Evolutionary conservation across 2,113 vertebrate species (phyloP).

Genomic region (Porphyrio hochstetteri): DNA sequence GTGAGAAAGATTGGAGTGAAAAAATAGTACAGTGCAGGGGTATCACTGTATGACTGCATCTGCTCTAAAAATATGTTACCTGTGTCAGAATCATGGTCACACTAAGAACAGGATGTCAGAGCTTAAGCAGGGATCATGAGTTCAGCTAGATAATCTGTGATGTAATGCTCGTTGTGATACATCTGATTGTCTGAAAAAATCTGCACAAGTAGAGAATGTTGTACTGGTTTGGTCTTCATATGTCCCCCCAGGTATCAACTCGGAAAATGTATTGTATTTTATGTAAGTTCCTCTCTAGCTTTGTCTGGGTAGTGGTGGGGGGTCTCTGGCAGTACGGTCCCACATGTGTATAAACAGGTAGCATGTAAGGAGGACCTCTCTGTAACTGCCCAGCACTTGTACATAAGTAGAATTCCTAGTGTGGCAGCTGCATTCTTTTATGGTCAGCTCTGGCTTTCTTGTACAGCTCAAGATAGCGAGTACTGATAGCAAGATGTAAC

Average conservation of each 20-base stretch:
- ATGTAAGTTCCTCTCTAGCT: not conserved
- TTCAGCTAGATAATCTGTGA: not conserved
- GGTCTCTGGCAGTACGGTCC: not conserved
- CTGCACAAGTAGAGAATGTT: not conserved
- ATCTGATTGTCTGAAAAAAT: not conserved
- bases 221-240: not conserved
- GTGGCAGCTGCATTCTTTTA: not conserved
- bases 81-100: not conserved
- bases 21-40: not conserved
- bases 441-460: not conserved
- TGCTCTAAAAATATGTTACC: not conserved
- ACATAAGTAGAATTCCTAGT: not conserved
- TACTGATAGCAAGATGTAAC: not conserved
- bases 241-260: not conserved
- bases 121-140: not conserved
- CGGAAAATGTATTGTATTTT: not conserved
- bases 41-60: not conserved
- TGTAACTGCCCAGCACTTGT: not conserved
- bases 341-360: not conserved
- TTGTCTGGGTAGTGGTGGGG: not conserved
- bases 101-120: not conserved
- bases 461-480: not conserved
- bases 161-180: not conserved
- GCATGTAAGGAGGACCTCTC: not conserved
- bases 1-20: not conserved